Evolutionary conservation across 35 echinoderm and acorn worm species (phyloP), one percentile per base, ranked within the genome.

Genomic region (Stichopus chloronotus): DNA sequence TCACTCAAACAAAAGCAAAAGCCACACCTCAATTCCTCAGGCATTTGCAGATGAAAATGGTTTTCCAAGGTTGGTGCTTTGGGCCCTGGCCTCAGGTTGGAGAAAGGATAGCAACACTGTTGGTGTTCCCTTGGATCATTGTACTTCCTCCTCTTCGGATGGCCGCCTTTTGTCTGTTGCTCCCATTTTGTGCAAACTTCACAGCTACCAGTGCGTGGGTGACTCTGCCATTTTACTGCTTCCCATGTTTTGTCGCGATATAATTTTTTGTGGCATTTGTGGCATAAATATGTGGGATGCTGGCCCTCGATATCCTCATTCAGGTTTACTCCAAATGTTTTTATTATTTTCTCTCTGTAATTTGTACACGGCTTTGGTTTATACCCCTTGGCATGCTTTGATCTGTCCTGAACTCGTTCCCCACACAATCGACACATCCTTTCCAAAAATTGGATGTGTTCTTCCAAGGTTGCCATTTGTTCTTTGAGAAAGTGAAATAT

Each of bases 381-480:
- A 24, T 90, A 72, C 12, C 52, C 57, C 24, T 89, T 69, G 13
- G 19, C 87, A 89, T 65, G 61, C 20, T 89, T 6, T 30, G 20
- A n/a, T 72, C 63, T 68, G 19, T 68, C 30, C 65, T 89, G 58
- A 58, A 56, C 63, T 10, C 87, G 12, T 68, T 90, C 63, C 11
- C 88, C 88, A 53, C 88, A 90, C 74, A 77, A 16, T 23, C 88
- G n/a, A 63, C 88, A 90, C 71, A 90, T 74, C n/a, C 88, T 9
- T 52, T 74, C 43, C 88, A 90, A 88, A 61, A 88, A 61, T 2
- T 68, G 56, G 22, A 21, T 43, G 52, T 88, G 86, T 61, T 88
- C 22, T 5, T 90, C 88, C 88, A 90, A 58, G 56, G 84, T 87
- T 87, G 84, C 53, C 57, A 87, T 87, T 87, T 87, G 84, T n/a